Conservation (phyloP, 2,888 invertebrate genomes). For the Eretmocerus hayati region DNA sequence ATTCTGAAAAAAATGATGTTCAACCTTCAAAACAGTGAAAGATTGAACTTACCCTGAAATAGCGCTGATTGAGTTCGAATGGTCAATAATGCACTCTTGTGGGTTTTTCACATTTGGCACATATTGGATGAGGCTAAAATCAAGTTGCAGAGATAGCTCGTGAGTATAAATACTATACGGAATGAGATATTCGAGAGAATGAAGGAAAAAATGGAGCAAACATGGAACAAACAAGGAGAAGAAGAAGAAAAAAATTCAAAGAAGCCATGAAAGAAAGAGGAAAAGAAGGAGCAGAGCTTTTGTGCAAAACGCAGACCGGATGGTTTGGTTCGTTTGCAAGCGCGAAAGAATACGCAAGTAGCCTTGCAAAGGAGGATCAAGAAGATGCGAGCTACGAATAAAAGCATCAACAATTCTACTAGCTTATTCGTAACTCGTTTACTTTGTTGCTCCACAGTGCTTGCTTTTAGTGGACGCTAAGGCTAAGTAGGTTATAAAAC, state of each 20-base stretch:
- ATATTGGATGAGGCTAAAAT: too few relatives aligned
- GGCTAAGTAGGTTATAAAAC: slow-evolving; percentile 17
- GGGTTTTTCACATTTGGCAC: too few relatives aligned
- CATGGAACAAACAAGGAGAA: not conserved
- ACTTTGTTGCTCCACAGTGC: not conserved
- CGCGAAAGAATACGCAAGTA: slow-evolving; percentile 4
- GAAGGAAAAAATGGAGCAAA: not conserved
- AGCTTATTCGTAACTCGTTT: slow-evolving; percentile 15
- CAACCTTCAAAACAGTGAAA: too few relatives aligned
- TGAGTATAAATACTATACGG: too few relatives aligned
- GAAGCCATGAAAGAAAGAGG: not conserved
- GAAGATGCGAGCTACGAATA: slow-evolving; percentile 12
- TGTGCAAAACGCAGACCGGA: not conserved
- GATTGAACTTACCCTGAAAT: too few relatives aligned
- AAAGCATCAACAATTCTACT: slow-evolving; percentile 13
- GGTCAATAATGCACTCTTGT: too few relatives aligned
- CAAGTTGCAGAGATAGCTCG: too few relatives aligned
- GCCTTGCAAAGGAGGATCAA: slow-evolving; percentile 2
- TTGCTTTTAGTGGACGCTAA: slow-evolving; percentile 18
- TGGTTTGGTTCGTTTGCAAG: not conserved
- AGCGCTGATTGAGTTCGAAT: too few relatives aligned
- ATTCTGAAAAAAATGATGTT: too few relatives aligned
- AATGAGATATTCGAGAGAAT: too few relatives aligned
- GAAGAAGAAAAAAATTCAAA: not conserved
- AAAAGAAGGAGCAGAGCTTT: slow-evolving; percentile 4